Conservation (phyloP, 2,113 vertebrate genomes). For the Stictonetta naevosa region DNA sequence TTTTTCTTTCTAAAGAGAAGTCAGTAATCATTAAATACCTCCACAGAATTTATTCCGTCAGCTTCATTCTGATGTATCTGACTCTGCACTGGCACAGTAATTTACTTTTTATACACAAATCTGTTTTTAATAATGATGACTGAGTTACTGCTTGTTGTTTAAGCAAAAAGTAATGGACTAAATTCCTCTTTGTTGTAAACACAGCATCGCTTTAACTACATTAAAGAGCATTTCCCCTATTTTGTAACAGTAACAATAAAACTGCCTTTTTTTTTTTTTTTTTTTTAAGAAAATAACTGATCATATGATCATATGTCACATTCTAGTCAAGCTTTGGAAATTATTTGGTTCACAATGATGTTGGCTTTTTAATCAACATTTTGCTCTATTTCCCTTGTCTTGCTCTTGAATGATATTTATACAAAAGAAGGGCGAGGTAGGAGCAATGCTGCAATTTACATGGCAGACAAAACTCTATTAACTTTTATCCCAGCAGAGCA, state of each 20-base stretch:
- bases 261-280: too few species aligned
- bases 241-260: background rate
- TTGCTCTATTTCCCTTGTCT: background rate
- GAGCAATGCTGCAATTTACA: background rate
- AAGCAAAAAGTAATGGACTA: background rate
- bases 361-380: background rate
- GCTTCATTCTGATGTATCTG: background rate
- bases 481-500: background rate
- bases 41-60: background rate
- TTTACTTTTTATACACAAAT: background rate
- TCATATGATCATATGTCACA: background rate
- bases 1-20: background rate
- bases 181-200: background rate
- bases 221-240: background rate
- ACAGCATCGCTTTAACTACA: background rate
- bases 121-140: background rate
- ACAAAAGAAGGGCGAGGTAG: background rate
- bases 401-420: background rate
- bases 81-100: background rate
- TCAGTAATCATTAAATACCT: background rate
- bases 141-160: background rate
- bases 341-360: background rate
- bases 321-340: background rate
- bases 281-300: background rate
- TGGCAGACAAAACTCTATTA: background rate